phyloP scores from a whole-genome alignment of 2,113 vertebrate species.

The Cynocephalus volans region DNA sequence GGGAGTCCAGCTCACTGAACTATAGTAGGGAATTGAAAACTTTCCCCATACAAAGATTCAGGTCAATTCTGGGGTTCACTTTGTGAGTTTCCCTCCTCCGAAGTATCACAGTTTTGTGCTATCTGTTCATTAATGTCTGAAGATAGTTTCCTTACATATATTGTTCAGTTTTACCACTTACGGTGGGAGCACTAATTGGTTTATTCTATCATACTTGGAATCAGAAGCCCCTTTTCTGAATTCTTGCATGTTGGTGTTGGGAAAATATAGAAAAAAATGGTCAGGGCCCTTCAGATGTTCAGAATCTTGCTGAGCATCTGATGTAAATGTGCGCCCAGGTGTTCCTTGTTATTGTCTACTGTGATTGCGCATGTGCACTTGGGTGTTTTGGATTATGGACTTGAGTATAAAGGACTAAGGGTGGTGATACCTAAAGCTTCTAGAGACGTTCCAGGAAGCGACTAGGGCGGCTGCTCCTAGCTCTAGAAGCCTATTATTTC shows the following conservation, averaged over 20 bases:
- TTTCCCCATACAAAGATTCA: neutral
- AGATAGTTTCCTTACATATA: neutral
- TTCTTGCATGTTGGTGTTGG: neutral
- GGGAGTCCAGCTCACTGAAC: neutral
- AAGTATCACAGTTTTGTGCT: neutral
- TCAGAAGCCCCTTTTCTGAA: neutral
- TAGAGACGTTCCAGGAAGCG: no score
- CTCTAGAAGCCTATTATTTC: no score
- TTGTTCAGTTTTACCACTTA: slow-evolving; percentile 21
- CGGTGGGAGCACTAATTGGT: neutral
- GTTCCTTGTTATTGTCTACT: no score
- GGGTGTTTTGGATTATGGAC: no score
- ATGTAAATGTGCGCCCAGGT: no score
- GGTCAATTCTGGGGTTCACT: neutral
- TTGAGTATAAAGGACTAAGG: no score
- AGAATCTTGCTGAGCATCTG: no score
- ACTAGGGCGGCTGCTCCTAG: no score
- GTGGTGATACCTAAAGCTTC: no score
- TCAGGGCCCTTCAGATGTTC: no score
- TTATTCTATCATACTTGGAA: neutral
- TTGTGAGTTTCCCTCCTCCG: neutral
- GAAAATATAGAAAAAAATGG: no score
- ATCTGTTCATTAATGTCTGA: neutral
- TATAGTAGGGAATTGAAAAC: neutral
- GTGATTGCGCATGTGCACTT: no score